Base-by-base conservation (phyloP, 2,113 vertebrate genomes). In the Bubo blakistoni region DNA sequence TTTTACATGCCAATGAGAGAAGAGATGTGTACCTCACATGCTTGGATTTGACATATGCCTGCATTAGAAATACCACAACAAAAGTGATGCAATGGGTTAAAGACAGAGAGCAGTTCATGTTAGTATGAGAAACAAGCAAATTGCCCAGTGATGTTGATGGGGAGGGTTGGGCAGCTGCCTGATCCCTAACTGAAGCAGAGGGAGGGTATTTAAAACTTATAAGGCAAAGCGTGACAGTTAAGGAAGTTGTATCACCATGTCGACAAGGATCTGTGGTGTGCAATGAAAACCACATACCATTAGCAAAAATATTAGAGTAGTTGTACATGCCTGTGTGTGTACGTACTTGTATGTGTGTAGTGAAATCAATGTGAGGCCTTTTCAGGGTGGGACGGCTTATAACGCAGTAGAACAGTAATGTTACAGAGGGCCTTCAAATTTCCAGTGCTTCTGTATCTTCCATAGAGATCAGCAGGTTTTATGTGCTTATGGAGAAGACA, bases 261-360 rank as follows among this genome's bases (percentile, higher is more conserved):
- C 42, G 40, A 6, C 32, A 54, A 29, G n/a, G 51, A 58, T 54
- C 36, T 71, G 42, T 86, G 46, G 15, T 32, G 29, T 8, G 20
- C 24, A 44, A 0, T 38, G 61, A 61, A 61, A 77, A 13, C 16
- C 55, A 72, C 0, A 0, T 32, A 24, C 9, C 22, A 38, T n/a
- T 44, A 61, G 49, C 47, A 71, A n/a, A 61, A 44, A 9, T 29
- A 11, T 5, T 24, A 34, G 54, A 36, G 25, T 22, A 59, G 34
- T 29, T 77, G 11, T 40, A 14, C 22, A 1, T 62, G 10, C 46
- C 34, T 10, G 1, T 34, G 38, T 47, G 7, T 36, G 7, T 36
- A 57, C 2, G 2, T 54, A 19, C 46, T 63, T 79, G 5, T 25
- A 6, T 30, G 11, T 52, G 36, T 5, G 2, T 47, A 66, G 44